phyloP scores from a whole-genome alignment of 2,888 invertebrate species.

The Amphipoea oculea region DNA sequence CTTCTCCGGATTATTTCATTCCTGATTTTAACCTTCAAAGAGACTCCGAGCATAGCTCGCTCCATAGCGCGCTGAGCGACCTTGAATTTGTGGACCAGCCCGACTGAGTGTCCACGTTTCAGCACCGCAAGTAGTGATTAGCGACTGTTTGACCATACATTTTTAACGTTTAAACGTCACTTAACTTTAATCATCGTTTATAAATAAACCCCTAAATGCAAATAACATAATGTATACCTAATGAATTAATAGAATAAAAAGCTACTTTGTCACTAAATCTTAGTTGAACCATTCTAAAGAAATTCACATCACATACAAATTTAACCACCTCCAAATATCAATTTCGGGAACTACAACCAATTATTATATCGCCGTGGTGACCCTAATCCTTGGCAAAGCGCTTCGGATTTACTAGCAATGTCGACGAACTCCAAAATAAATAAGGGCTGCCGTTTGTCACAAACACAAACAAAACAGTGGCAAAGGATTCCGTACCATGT shows the following conservation, averaged over 20 bases:
- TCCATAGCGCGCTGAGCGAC: too few species aligned
- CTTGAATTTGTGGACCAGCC: too few species aligned
- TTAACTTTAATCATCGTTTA: too few species aligned
- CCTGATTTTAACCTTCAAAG: too few species aligned
- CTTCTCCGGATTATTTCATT: too few species aligned
- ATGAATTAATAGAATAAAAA: neutral
- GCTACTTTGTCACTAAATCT: neutral
- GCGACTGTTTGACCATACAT: too few species aligned
- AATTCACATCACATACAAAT: neutral
- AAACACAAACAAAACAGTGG: slow-evolving; percentile 81
- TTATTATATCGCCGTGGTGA: slow-evolving; percentile 41
- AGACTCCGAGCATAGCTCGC: too few species aligned
- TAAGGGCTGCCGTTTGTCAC: slow-evolving; percentile 83
- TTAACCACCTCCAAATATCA: neutral
- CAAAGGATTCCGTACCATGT: slow-evolving; percentile 69
- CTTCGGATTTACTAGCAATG: slow-evolving; percentile 74
- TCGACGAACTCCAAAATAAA: slow-evolving; percentile 85
- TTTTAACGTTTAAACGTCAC: too few species aligned
- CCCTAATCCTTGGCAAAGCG: slow-evolving; percentile 61
- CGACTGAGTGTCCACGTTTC: too few species aligned
- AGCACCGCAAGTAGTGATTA: too few species aligned
- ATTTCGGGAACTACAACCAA: slow-evolving; percentile 27
- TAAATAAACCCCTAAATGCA: too few species aligned
- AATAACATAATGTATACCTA: too few species aligned
- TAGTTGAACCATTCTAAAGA: neutral